Evolutionary conservation across 1,140 invertebrate species (phyloP).

Genomic region (Drosophila fuyamai): DNA sequence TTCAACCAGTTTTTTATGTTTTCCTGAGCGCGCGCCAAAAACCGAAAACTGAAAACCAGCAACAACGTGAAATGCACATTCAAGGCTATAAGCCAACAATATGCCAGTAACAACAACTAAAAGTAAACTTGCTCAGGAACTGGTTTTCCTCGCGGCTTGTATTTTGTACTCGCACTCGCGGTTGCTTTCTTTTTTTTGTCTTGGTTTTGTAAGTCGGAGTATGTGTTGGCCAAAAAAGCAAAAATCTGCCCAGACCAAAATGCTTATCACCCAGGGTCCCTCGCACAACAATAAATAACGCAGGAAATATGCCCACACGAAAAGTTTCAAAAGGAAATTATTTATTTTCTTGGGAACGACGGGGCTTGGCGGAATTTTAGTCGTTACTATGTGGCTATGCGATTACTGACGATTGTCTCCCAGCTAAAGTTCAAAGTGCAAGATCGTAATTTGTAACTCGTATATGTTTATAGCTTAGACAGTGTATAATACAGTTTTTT

Average conservation of each 20-base stretch:
- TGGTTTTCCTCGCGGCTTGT: constrained; percentile 50
- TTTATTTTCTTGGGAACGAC: constrained; percentile 44
- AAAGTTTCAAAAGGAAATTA: constrained; percentile 32
- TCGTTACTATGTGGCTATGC: constrained; percentile 22
- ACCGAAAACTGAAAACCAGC: constrained; percentile 53
- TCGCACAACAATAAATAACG: constrained; percentile 43
- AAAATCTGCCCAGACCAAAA: constrained; percentile 28
- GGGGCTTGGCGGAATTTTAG: constrained; percentile 36
- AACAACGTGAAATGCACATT: constrained; percentile 75
- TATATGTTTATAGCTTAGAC: background rate
- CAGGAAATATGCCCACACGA: constrained; percentile 65
- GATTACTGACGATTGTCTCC: constrained; percentile 21
- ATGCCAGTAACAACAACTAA: constrained; percentile 25
- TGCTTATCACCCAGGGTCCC: constrained; percentile 24
- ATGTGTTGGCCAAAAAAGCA: constrained; percentile 64
- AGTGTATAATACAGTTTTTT: background rate
- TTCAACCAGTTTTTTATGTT: constrained; percentile 49
- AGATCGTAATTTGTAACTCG: constrained; percentile 23
- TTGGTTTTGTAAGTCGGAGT: constrained; percentile 32
- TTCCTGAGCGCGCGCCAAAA: constrained; percentile 73
- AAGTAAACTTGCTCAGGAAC: constrained; percentile 55
- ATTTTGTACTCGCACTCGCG: constrained; percentile 52
- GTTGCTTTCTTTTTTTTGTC: constrained; percentile 76
- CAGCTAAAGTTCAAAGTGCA: constrained; percentile 40
- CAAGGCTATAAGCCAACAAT: constrained; percentile 61